Evolutionary conservation across 2,113 vertebrate genomes (phyloP), one percentile per base, ranked within the genome.

Genomic region (Asarcornis scutulata): DNA sequence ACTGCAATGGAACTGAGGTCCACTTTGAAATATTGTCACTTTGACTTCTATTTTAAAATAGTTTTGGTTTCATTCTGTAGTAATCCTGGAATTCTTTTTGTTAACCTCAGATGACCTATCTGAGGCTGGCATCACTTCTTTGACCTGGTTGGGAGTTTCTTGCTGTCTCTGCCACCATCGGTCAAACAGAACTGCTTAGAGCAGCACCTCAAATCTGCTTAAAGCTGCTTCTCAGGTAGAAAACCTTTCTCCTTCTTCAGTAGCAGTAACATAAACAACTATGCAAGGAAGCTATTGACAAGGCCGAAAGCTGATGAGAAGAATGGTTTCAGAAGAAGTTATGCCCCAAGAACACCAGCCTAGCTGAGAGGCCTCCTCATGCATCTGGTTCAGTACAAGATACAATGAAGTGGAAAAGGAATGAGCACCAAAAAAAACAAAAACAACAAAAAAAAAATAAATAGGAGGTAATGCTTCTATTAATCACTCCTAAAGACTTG

Each of bases 401-500:
- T 18, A 73, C 0, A 58, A 13, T 13, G 7, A 21, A 50, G 0
- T 23, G 21, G 0, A 1, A 69, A 36, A 21, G 22, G 50, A 66
- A 80, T 13, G 21, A 82, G 5, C 13, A 66, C 68, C 31, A 84
- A 29, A 34, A 46, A 72, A 22, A 40, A 18, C 11, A 26, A 13
- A 7, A 53, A 26, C 2, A 26, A 26, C 14, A 23, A 4, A 20
- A 20, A 20, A 20, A 46, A 20, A 17, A 44, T 42, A 55, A 52
- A 26, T 8, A 44, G 22, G 13, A 72, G 9, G 6, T 31, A 56
- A 67, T 4, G 7, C 46, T 86, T 78, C 42, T 78, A 31, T 71
- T 67, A n/a, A 25, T 86, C 2, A 1, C 7, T 27, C 27, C 27
- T 56, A 60, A 71, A 72, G 32, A 34, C 26, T 23, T 64, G 11